Evolutionary conservation across 2,888 invertebrate genomes (phyloP).

Genomic region (Mesochorus sp.): DNA sequence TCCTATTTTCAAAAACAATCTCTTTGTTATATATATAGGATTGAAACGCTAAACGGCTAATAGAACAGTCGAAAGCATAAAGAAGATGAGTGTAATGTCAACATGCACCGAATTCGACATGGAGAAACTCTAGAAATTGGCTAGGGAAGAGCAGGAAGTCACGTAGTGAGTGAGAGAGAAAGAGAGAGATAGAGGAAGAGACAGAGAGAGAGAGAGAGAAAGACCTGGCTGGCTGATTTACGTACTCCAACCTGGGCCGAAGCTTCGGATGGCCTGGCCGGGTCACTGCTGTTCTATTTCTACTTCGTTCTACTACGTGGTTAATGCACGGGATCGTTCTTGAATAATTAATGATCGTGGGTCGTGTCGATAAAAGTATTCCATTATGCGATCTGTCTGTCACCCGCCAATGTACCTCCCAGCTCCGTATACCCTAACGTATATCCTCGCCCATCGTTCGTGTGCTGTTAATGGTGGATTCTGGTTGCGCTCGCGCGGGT

Average conservation of each 20-base stretch:
- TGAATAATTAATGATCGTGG: constrained; percentile 76
- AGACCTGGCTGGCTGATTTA: constrained; percentile 66
- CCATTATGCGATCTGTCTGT: constrained; percentile 75
- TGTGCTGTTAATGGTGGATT: constrained; percentile 72
- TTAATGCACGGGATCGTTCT: constrained; percentile 73
- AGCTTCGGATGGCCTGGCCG: constrained; percentile 62
- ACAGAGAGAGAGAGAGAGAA: not conserved
- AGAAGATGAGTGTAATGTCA: constrained; percentile 12
- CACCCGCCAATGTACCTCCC: constrained; percentile 57
- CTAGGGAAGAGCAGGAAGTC: constrained; percentile 36
- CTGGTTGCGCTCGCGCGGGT: constrained; percentile 65
- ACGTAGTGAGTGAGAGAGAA: constrained; percentile 22
- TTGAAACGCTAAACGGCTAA: not conserved
- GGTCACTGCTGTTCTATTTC: constrained; percentile 51
- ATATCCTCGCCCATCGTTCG: constrained; percentile 13
- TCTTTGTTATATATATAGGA: not conserved
- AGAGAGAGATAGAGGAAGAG: constrained; percentile 30
- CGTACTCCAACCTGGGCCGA: constrained; percentile 46
- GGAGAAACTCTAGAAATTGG: constrained; percentile 42
- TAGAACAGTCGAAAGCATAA: not conserved
- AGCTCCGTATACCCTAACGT: constrained; percentile 63
- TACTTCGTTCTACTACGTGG: too few relatives aligned
- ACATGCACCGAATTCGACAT: constrained; percentile 21
- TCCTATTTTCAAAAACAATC: constrained; percentile 23
- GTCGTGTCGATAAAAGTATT: constrained; percentile 76